phyloP scores from a whole-genome alignment of 1,140 invertebrate species.

The Lepidurus arcticus region DNA sequence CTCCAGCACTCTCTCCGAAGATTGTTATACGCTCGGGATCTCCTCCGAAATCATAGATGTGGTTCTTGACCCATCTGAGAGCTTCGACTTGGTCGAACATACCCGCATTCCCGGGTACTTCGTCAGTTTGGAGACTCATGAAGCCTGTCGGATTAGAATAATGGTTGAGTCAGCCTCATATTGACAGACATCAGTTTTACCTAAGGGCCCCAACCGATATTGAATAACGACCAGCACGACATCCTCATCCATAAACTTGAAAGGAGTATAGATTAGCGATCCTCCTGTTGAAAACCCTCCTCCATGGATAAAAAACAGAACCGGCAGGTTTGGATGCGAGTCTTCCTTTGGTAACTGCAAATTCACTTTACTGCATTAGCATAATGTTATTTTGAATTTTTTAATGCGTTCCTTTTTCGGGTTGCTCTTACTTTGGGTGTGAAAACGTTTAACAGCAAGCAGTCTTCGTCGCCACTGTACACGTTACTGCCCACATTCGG shows the following conservation, averaged over 20 bases:
- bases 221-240: constrained; percentile 43
- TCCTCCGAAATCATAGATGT: constrained; percentile 51
- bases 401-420: not conserved
- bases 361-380: not conserved
- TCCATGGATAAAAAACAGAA: constrained; percentile 36
- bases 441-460: constrained; percentile 29
- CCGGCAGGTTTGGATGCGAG: constrained; percentile 24
- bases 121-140: constrained; percentile 37
- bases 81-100: constrained; percentile 45
- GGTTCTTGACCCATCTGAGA: constrained; percentile 44
- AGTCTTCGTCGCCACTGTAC: constrained; percentile 28
- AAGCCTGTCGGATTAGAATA: constrained; percentile 36
- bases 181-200: constrained; percentile 37
- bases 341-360: constrained; percentile 15
- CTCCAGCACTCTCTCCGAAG: constrained; percentile 56
- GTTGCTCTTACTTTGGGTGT: constrained; percentile 30
- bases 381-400: not conserved
- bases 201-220: constrained; percentile 44
- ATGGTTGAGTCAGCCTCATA: not conserved
- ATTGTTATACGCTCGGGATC: constrained; percentile 52
- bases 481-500: not conserved
- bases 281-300: constrained; percentile 33
- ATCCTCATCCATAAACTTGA: constrained; percentile 42
- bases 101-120: constrained; percentile 45
- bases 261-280: constrained; percentile 9